These are phyloP conservation scores for Scolopax rusticola DNA, from an alignment of 2,797 vertebrate genomes.

Conservation along the genomic window DNA sequence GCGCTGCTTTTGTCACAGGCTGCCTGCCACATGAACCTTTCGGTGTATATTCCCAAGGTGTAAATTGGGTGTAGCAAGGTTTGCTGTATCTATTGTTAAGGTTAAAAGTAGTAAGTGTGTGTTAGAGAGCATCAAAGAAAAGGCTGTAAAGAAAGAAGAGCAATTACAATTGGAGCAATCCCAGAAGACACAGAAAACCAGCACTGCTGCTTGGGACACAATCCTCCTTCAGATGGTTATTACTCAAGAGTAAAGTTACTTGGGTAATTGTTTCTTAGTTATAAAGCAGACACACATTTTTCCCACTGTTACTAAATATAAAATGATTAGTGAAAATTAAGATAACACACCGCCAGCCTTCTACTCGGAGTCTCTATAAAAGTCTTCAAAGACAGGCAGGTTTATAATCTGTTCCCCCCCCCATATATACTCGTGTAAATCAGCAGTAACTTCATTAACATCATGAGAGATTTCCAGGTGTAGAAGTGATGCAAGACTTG, in stretches of 20 bases:
- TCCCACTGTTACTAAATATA: neutral
- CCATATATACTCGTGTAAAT: conserved; percentile 20
- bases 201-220: neutral
- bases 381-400: conserved; percentile 23
- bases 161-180: neutral
- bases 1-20: neutral
- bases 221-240: neutral
- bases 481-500: conserved; percentile 32
- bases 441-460: conserved; percentile 40
- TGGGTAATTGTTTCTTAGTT: neutral
- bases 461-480: conserved; percentile 19
- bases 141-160: neutral
- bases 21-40: neutral
- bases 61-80: conserved; percentile 6
- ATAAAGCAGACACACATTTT: neutral
- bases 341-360: neutral
- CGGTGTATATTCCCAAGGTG: neutral
- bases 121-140: conserved; percentile 51
- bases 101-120: conserved; percentile 48
- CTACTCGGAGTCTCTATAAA: neutral
- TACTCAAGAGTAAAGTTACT: neutral
- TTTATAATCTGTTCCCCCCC: neutral
- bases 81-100: neutral
- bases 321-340: neutral
- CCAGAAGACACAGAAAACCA: neutral